Evolutionary conservation across 1,140 invertebrate genomes (phyloP).

Genomic region (Magallana angulata): DNA sequence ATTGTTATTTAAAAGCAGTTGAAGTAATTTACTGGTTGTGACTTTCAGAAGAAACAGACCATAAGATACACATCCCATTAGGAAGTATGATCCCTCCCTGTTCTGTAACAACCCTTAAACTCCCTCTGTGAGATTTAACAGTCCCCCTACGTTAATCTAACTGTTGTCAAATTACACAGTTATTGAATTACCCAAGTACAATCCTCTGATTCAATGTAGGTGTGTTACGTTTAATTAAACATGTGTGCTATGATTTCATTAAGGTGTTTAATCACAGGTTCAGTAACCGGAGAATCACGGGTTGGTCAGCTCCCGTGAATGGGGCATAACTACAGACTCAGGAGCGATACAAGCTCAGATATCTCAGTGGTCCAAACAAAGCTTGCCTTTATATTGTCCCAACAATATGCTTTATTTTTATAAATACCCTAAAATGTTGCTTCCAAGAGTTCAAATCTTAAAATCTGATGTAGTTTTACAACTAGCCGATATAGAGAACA

Average conservation of each 20-base stretch:
- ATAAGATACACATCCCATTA: neutral
- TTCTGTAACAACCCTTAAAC: too few species aligned
- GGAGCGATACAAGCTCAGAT: neutral
- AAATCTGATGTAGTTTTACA: too few species aligned
- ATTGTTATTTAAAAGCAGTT: too few species aligned
- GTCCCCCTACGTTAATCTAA: too few species aligned
- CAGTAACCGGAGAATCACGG: constrained; percentile 18
- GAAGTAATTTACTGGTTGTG: neutral
- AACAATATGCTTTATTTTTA: too few species aligned
- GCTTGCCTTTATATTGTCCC: too few species aligned
- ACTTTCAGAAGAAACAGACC: neutral
- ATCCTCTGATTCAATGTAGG: neutral
- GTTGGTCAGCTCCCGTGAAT: neutral
- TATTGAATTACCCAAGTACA: neutral
- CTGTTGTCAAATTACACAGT: too few species aligned
- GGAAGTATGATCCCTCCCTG: neutral
- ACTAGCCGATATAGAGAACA: too few species aligned
- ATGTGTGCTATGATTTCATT: constrained; percentile 12
- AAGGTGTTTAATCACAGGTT: constrained; percentile 7
- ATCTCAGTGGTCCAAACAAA: neutral
- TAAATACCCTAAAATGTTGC: too few species aligned
- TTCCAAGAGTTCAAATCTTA: too few species aligned
- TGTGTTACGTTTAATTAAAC: constrained; percentile 29
- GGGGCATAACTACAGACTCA: neutral
- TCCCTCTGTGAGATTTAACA: too few species aligned